Evolutionary conservation across 2,797 vertebrate genomes (phyloP).

Genomic region (Sebastolobus altivelis): DNA sequence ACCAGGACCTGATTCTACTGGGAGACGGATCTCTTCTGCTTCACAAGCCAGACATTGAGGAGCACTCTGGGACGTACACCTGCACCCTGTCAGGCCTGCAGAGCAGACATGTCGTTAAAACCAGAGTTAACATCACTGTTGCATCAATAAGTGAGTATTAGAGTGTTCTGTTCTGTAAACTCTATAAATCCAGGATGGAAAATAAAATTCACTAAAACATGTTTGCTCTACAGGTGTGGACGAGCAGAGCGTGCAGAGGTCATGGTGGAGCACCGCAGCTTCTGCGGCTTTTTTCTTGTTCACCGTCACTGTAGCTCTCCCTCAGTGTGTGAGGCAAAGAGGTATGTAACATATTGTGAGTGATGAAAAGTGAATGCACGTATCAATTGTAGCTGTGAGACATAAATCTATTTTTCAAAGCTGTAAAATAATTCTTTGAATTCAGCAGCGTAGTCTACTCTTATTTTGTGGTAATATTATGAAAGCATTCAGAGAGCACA

Average conservation of each 20-base stretch:
- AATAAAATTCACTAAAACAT: not conserved
- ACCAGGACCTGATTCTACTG: conserved; percentile 71
- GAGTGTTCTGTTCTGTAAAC: not conserved
- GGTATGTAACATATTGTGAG: conserved; percentile 60
- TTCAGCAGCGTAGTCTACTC: not conserved
- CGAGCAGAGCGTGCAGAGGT: conserved; percentile 69
- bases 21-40: conserved; percentile 84
- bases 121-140: conserved; percentile 80
- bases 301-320: conserved; percentile 73
- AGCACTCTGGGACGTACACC: conserved; percentile 80
- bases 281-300: conserved; percentile 81
- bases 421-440: not conserved
- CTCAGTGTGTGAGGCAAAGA: conserved; percentile 75
- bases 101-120: conserved; percentile 76
- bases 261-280: conserved; percentile 83
- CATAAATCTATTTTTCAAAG: not conserved
- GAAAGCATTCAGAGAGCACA: not conserved
- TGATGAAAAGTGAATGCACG: not conserved
- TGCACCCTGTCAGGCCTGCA: conserved; percentile 81
- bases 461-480: not conserved
- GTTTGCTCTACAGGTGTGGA: conserved; percentile 68
- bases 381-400: not conserved
- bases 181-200: not conserved
- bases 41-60: conserved; percentile 65
- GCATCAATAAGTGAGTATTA: conserved; percentile 74